phyloP scores from a whole-genome alignment of 2,797 vertebrate species.

The Acrocephalus scirpaceus region DNA sequence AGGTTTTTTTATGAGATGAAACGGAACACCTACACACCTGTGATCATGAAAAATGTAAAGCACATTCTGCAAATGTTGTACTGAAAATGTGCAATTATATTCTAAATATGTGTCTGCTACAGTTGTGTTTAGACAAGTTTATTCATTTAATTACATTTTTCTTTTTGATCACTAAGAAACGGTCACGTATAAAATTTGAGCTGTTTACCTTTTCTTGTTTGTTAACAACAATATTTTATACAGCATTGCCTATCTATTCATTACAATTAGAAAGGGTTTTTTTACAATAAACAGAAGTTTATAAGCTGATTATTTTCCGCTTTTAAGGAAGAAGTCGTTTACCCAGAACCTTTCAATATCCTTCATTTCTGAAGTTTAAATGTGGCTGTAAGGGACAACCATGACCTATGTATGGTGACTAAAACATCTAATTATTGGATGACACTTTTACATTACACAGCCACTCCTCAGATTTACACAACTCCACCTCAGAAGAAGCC shows the following conservation, averaged over 20 bases:
- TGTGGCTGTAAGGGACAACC: neutral
- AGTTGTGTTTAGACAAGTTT: slow-evolving; percentile 1
- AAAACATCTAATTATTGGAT: neutral
- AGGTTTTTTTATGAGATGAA: neutral
- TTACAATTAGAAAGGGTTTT: neutral
- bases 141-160: neutral
- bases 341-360: neutral
- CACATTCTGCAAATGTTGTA: neutral
- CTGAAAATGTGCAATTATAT: neutral
- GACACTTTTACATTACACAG: neutral
- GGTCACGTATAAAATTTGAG: neutral
- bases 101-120: neutral
- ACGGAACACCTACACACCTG: neutral
- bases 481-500: neutral
- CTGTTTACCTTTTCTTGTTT: neutral
- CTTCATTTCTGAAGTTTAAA: neutral
- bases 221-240: neutral
- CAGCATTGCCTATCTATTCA: neutral
- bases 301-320: neutral
- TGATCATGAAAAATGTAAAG: neutral
- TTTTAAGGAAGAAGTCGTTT: neutral
- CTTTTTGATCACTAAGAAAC: neutral
- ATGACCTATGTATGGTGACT: accelerated
- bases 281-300: neutral
- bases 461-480: neutral